These are phyloP conservation scores for Lonchura striata DNA, from an alignment of 2,113 vertebrate genomes.

Conservation along the genomic window DNA sequence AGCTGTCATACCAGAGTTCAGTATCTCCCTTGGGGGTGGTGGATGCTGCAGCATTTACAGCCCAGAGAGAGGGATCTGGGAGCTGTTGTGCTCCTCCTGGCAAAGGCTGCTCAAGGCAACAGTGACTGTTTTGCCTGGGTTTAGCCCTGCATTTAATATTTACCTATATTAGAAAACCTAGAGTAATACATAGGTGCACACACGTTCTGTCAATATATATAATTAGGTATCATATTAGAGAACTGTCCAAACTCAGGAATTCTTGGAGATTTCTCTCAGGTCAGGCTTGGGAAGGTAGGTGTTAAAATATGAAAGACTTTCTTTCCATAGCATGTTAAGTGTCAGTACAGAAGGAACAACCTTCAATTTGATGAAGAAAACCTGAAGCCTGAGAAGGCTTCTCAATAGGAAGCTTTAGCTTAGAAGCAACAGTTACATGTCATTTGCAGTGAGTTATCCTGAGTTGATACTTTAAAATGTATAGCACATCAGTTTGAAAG, in stretches of 20 bases:
- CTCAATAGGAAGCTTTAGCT: background rate
- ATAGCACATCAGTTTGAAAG: background rate
- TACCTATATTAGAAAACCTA: background rate
- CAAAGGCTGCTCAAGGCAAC: background rate
- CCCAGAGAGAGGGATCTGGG: background rate
- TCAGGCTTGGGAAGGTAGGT: background rate
- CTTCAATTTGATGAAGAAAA: background rate
- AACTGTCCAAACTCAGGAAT: background rate
- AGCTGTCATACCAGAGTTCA: background rate
- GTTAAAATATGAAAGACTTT: background rate
- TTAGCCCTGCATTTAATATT: background rate
- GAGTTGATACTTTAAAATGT: background rate
- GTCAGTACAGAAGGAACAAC: background rate
- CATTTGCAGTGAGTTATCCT: background rate
- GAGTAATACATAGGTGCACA: background rate
- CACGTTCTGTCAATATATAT: background rate
- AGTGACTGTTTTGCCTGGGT: background rate
- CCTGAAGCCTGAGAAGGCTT: background rate
- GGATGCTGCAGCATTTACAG: background rate
- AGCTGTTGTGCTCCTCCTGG: background rate
- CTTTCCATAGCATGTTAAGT: background rate
- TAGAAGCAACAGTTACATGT: background rate
- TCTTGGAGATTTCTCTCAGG: background rate
- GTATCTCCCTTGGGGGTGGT: background rate
- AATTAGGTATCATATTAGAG: background rate